Evolutionary conservation across 2,888 invertebrate species (phyloP), one percentile per base, ranked within the genome.

Genomic region (Thecocarcelia acutangulata): DNA sequence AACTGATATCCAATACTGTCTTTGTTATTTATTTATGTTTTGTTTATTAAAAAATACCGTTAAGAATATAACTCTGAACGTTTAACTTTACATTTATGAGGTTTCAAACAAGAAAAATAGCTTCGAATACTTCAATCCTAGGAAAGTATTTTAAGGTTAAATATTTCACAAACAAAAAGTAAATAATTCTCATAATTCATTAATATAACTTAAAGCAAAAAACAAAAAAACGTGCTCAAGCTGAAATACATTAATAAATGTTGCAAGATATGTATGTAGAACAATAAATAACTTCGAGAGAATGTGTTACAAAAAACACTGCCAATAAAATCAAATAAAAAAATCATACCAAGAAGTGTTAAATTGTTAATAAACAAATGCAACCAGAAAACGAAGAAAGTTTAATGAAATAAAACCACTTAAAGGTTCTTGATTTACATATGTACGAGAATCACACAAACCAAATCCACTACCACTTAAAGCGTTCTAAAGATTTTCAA

Each of bases 331-430:
- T 33, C 42, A n/a, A 50, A 77, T 11, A 61, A 37, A 66, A 61
- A 19, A 58, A 63, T 33, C 17, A 74, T 78, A 80, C 81, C 83
- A 83, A 82, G 80, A 84, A 87, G 85, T 87, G 87, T 85, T 87
- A 88, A 87, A 87, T 87, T 88, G 87, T 87, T 87, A 86, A 87
- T 88, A 87, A 88, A 87, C 87, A 85, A 86, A 86, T 84, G 87
- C 52, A 76, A 70, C 59, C 33, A 44, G 69, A 69, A 66, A 66
- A 70, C 58, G 3, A 33, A 33, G 33, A 33, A 8, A 33, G 9
- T 33, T 33, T 33, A 33, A 33, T 33, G 8, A 33, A 33, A 33
- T 33, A 33, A 33, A 33, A 33, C 24, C 2, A 24, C 24, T 24
- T 24, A 3, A 8, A 33, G 33, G 1, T 33, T 33, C 8, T 6